Evolutionary conservation across 2,888 invertebrate species (phyloP).

Genomic region (Mongoloraphidia duomilia): DNA sequence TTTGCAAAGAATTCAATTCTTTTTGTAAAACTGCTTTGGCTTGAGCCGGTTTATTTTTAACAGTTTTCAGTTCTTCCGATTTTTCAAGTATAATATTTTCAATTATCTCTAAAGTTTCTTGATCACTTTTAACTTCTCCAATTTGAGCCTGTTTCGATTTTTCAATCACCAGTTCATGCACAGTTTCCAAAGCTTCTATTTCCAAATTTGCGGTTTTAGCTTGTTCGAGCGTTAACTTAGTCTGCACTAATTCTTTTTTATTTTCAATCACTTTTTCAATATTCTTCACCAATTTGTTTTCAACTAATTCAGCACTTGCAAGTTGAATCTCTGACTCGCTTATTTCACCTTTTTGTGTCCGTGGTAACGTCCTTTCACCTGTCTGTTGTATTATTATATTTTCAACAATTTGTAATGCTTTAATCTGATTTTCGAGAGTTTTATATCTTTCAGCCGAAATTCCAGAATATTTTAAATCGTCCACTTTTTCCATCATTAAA

Average conservation of each 20-base stretch:
- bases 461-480: neutral
- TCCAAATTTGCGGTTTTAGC: too few relatives aligned
- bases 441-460: neutral
- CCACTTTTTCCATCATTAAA: neutral
- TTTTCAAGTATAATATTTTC: slow-evolving; percentile 1
- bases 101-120: slow-evolving; percentile 5
- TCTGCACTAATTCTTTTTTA: neutral
- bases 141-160: too few relatives aligned
- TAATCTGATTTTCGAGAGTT: neutral
- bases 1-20: too few relatives aligned
- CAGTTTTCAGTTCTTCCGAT: slow-evolving; percentile 1
- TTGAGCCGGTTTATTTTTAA: neutral
- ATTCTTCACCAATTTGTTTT: neutral
- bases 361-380: neutral
- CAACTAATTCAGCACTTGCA: too few relatives aligned
- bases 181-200: too few relatives aligned
- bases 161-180: too few relatives aligned
- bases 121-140: too few relatives aligned
- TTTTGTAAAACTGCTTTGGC: too few relatives aligned
- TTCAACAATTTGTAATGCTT: neutral
- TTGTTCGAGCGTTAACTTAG: neutral
- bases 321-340: too few relatives aligned
- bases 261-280: neutral
- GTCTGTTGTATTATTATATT: neutral
- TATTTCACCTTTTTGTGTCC: too few relatives aligned